These are phyloP conservation scores for Taxidea taxus DNA, from an alignment of 2,113 vertebrate species.

Conservation along the genomic window DNA sequence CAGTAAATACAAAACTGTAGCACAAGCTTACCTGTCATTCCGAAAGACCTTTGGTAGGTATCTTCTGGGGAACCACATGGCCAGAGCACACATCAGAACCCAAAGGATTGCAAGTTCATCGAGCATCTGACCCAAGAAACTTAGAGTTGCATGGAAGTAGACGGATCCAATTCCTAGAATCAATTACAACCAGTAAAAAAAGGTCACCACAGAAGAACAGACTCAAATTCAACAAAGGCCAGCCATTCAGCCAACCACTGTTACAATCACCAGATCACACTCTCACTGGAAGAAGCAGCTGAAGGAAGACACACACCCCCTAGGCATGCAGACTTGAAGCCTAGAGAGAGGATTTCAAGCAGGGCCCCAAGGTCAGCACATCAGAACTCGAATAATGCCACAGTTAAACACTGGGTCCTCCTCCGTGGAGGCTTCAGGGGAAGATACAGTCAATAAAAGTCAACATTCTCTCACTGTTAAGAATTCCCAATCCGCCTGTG, in stretches of 20 bases:
- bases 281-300: not conserved
- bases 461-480: not conserved
- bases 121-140: constrained; percentile 98
- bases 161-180: constrained; percentile 95
- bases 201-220: not conserved
- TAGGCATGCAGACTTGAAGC: not conserved
- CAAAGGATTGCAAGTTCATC: constrained; percentile 97
- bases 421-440: not conserved
- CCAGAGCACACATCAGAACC: constrained; percentile 98
- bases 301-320: not conserved
- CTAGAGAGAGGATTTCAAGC: constrained; percentile 19
- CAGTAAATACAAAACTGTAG: not conserved
- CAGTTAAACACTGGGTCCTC: not conserved
- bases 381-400: not conserved
- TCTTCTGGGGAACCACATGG: constrained; percentile 98
- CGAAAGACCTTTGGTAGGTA: constrained; percentile 95
- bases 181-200: constrained; percentile 47
- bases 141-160: constrained; percentile 98
- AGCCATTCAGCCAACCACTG: not conserved
- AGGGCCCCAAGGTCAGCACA: not conserved
- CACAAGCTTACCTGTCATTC: constrained; percentile 89
- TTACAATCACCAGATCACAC: not conserved
- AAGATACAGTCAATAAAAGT: constrained; percentile 32
- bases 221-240: not conserved
- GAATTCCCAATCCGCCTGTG: constrained; percentile 35